A percentile compares a stretch with the other conserved stretches of the same genome.
Evolutionary conservation across 1,140 invertebrate species (phyloP).

Genomic region (Cyclina sinensis): DNA sequence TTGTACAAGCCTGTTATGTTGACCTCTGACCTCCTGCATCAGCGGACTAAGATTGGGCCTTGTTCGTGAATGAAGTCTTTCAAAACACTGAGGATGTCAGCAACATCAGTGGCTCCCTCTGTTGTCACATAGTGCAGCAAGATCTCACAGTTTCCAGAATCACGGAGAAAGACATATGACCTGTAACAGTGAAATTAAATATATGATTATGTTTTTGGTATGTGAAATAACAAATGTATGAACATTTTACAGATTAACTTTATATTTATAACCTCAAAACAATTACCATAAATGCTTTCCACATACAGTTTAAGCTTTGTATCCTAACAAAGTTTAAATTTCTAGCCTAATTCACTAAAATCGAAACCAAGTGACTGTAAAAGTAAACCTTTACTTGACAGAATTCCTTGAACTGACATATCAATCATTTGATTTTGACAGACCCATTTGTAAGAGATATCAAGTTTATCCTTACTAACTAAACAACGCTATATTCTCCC

Average conservation of each 20-base stretch:
- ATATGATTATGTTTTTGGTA: background rate
- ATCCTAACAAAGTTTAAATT: too few species aligned
- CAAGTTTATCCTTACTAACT: too few species aligned
- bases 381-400: too few species aligned
- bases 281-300: too few species aligned
- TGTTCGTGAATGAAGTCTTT: constrained; percentile 64
- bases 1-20: background rate
- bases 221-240: background rate
- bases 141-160: constrained; percentile 64
- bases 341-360: too few species aligned
- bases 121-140: constrained; percentile 58
- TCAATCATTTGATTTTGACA: too few species aligned
- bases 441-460: too few species aligned
- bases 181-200: constrained; percentile 3
- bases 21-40: background rate
- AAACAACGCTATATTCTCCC: too few species aligned
- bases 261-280: too few species aligned
- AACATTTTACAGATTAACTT: background rate
- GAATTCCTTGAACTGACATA: too few species aligned
- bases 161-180: constrained; percentile 44
- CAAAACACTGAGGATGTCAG: constrained; percentile 32
- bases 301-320: too few species aligned
- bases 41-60: background rate
- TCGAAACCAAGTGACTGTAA: too few species aligned
- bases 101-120: constrained; percentile 28